Base-by-base conservation (phyloP, 2,113 vertebrate genomes). In the Dendrocopos noguchii region DNA sequence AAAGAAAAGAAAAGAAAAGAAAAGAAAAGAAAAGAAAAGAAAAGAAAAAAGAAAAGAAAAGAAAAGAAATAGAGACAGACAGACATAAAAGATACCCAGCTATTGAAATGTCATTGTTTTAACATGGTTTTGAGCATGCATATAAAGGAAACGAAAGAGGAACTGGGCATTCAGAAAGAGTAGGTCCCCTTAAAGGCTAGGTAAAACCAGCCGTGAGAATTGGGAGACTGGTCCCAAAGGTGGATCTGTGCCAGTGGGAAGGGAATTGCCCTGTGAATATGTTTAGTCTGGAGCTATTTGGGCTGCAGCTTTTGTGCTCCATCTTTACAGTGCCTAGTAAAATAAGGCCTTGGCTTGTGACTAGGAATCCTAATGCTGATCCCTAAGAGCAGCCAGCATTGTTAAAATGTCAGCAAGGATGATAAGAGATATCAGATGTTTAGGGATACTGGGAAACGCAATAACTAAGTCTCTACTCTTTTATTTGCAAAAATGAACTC, bases 341-440 rank as follows among this genome's bases (percentile, higher is more conserved):
- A 90, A 91, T 80, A 71, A 79, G 53, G 34, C 29, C 18, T 31
- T 39, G 55, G 39, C 29, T 90, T 90, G 83, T 93, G 93, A 75
- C 86, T 78, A 25, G 39, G 65, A 84, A 93, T 94, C 68, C 68
- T 91, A 84, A 81, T 88, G 44, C 20, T 90, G 87, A 90, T 83
- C 82, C 85, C 9, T 5, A 74, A 29, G 53, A 84, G 50, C 87
- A 94, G 44, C 33, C 18, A 42, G 47, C 61, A 10, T 61, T 93
- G 86, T 87, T 94, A 94, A 93, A 81, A 76, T 76, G 83, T 90
- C 83, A 95, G 77, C 83, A 81, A 79, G 86, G 55, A 81, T 61
- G 90, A 90, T 92, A 92, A 93, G 87, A 80, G 47, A 6, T 72
- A 89, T 82, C 76, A 77, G 79, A 57, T 34, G 6, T 91, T 88